Evolutionary conservation across 64 coral and sea anemone species (phyloP).

Genomic region (Catalaphyllia jardinei): DNA sequence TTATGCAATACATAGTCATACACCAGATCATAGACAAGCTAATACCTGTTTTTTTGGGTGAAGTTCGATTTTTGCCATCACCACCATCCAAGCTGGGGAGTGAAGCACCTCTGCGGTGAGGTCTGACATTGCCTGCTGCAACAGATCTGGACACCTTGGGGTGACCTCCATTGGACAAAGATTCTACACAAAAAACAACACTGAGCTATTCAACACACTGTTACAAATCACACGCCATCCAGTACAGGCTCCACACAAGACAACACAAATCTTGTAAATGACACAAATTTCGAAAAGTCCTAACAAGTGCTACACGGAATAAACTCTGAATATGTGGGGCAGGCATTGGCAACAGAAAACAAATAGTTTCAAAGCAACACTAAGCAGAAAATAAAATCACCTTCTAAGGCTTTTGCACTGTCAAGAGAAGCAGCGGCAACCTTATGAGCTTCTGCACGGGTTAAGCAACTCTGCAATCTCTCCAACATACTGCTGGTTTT

Average conservation of each 20-base stretch:
- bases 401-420: constrained; percentile 58
- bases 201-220: background rate
- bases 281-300: too few relatives aligned
- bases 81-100: constrained; percentile 17
- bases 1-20: background rate
- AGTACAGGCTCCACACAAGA: too few relatives aligned
- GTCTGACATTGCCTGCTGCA: constrained; percentile 11
- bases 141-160: background rate
- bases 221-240: background rate
- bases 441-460: constrained; percentile 57
- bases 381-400: background rate
- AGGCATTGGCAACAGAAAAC: too few relatives aligned
- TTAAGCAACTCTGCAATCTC: constrained; percentile 68
- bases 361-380: too few relatives aligned
- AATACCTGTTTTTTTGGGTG: constrained; percentile 19
- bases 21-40: background rate
- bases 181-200: constrained; percentile 3
- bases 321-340: too few relatives aligned
- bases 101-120: constrained; percentile 16
- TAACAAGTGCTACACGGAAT: too few relatives aligned
- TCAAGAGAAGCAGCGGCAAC: constrained; percentile 51
- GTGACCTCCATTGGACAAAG: constrained; percentile 19
- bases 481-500: constrained; percentile 61
- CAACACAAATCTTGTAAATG: too few relatives aligned
- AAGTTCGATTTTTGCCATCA: background rate